A percentile compares a stretch with the other conserved stretches of the same genome.
Evolutionary conservation across 2,797 vertebrate genomes (phyloP).

Genomic region (Diglossa cyanea): DNA sequence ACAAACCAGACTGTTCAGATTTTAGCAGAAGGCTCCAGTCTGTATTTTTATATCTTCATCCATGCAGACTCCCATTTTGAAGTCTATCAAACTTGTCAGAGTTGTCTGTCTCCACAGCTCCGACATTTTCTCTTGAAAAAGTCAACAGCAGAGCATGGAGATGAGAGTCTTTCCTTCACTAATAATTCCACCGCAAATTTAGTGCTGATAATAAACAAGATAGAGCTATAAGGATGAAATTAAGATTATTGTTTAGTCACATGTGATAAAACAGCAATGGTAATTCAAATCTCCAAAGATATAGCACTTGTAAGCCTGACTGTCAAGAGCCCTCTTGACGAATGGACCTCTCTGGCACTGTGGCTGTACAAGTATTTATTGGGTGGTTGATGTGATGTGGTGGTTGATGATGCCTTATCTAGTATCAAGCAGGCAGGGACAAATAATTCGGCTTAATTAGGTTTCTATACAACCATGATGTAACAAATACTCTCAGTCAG

Average conservation of each 20-base stretch:
- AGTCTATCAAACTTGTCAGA: not conserved
- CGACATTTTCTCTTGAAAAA: not conserved
- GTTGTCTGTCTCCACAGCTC: not conserved
- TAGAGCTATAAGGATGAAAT: not conserved
- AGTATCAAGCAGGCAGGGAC: not conserved
- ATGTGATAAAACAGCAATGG: not conserved
- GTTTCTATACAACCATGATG: not conserved
- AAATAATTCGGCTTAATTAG: not conserved
- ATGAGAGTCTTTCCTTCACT: not conserved
- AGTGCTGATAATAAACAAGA: not conserved
- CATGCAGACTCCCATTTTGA: not conserved
- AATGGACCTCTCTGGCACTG: too few relatives aligned
- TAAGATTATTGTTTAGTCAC: not conserved
- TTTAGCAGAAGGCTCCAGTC: not conserved
- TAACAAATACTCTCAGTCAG: not conserved
- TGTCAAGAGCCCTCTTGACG: not conserved
- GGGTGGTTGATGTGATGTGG: not conserved
- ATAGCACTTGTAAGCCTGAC: not conserved
- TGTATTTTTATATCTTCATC: not conserved
- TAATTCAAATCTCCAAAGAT: not conserved
- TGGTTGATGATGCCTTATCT: not conserved
- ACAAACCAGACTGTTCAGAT: not conserved
- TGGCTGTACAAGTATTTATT: not conserved
- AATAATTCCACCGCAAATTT: not conserved
- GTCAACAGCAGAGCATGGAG: not conserved